Conservation (phyloP, 2,113 vertebrate species). For the Raphicerus campestris region DNA sequence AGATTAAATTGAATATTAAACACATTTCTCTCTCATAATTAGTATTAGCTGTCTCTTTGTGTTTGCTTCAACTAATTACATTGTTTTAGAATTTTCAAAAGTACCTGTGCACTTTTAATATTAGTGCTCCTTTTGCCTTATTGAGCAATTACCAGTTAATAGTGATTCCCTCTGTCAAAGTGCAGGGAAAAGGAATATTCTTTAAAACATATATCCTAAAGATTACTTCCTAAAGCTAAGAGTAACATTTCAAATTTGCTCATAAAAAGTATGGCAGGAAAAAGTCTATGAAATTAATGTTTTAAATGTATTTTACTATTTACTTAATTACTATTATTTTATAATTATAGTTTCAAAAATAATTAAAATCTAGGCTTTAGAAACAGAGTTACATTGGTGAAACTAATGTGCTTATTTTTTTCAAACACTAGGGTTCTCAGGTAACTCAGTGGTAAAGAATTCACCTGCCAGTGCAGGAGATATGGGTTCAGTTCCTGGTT, state of each 20-base stretch:
- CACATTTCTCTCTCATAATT: slow-evolving; percentile 47
- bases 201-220: neutral
- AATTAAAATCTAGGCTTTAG: neutral
- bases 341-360: neutral
- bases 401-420: neutral
- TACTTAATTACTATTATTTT: neutral
- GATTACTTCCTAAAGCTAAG: neutral
- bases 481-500: neutral
- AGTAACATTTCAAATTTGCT: neutral
- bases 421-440: neutral
- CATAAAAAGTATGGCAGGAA: neutral
- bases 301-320: neutral
- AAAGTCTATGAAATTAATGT: neutral
- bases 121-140: neutral
- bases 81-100: slow-evolving; percentile 27
- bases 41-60: slow-evolving; percentile 34
- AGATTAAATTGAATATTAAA: slow-evolving; percentile 59
- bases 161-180: neutral
- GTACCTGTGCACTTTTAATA: neutral
- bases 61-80: slow-evolving; percentile 21
- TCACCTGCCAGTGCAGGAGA: neutral
- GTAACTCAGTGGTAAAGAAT: neutral
- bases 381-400: neutral
- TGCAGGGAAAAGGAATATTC: neutral
- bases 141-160: neutral